phyloP scores from a whole-genome alignment of 1,140 invertebrate species.

The Lithobius niger region DNA sequence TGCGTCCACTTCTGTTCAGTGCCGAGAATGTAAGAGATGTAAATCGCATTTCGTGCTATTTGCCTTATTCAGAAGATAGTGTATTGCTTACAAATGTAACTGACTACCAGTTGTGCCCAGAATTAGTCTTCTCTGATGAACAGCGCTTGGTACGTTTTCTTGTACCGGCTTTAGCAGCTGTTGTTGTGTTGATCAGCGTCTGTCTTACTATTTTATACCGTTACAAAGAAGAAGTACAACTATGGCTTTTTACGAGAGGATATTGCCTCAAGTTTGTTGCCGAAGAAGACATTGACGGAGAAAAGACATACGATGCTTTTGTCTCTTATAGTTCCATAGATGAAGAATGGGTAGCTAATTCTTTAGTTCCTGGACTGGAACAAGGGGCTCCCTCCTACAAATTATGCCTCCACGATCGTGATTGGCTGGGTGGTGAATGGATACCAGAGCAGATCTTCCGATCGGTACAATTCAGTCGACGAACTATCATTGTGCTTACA shows the following conservation, averaged over 20 bases:
- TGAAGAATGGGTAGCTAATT: slow-evolving; percentile 73
- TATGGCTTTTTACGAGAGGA: neutral
- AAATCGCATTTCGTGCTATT: slow-evolving; percentile 24
- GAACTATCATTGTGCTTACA: slow-evolving; percentile 78
- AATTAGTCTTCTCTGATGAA: neutral
- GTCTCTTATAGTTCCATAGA: slow-evolving; percentile 86
- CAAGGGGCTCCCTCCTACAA: slow-evolving; percentile 40
- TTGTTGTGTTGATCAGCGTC: neutral
- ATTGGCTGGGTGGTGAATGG: slow-evolving; percentile 6
- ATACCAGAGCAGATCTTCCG: slow-evolving; percentile 51
- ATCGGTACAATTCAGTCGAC: slow-evolving; percentile 75
- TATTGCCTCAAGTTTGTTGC: neutral
- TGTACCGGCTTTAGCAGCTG: neutral
- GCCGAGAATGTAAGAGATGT: too few species aligned
- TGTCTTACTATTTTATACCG: neutral
- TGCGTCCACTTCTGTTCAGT: slow-evolving; percentile 39
- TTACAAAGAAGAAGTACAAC: neutral
- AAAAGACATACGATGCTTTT: slow-evolving; percentile 81
- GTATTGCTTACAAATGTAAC: too few species aligned
- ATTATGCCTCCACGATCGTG: slow-evolving; percentile 22
- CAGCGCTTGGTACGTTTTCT: neutral
- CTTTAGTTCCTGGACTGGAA: slow-evolving; percentile 28
- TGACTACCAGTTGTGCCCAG: too few species aligned
- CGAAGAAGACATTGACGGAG: neutral
- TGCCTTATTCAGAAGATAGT: neutral